Conservation (phyloP, 2,888 invertebrate genomes). For the Aelia acuminata region DNA sequence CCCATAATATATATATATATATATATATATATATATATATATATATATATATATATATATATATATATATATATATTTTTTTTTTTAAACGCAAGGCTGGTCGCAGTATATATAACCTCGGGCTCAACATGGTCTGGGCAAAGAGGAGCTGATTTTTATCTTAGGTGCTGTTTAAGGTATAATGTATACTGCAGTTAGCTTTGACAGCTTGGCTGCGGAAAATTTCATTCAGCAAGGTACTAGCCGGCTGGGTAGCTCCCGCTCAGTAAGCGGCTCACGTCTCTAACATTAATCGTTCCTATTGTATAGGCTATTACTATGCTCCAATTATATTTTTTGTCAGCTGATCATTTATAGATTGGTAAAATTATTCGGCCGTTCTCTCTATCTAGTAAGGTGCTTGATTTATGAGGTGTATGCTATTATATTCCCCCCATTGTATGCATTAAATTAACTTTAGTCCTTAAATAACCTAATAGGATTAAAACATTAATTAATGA, state of each 20-base stretch:
- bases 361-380: slow-evolving; percentile 17
- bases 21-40: too few relatives aligned
- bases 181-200: slow-evolving; percentile 40
- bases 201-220: slow-evolving; percentile 31
- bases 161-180: slow-evolving; percentile 42
- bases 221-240: slow-evolving; percentile 25
- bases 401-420: neutral
- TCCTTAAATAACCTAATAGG: neutral
- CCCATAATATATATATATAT: too few relatives aligned
- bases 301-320: neutral
- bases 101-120: slow-evolving; percentile 1
- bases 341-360: slow-evolving; percentile 20
- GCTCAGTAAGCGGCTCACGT: neutral
- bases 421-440: neutral
- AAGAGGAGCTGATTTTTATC: slow-evolving; percentile 39
- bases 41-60: too few relatives aligned
- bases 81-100: slow-evolving; percentile 26
- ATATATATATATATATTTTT: too few relatives aligned
- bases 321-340: slow-evolving; percentile 35
- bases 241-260: neutral
- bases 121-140: slow-evolving; percentile 34
- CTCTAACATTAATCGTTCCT: neutral
- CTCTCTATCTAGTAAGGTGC: neutral
- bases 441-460: neutral
- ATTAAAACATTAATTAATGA: too few relatives aligned